Conservation (phyloP, 2,797 vertebrate species). For the Emydoidea blandingii region DNA sequence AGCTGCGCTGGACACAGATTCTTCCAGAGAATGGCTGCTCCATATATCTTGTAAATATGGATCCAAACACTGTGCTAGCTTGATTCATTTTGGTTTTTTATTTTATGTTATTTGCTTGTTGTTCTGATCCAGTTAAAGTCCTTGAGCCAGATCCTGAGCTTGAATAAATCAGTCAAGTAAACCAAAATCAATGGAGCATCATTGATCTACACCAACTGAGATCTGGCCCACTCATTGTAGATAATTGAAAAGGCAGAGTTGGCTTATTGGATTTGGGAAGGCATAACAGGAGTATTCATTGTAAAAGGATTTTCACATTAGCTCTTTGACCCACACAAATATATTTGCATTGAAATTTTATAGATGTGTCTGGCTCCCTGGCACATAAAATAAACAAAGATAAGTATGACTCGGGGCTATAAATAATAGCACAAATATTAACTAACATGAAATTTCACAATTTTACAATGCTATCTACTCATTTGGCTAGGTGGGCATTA, state of each 20-base stretch:
- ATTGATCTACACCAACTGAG: slow-evolving; percentile 34
- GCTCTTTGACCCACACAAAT: slow-evolving; percentile 27
- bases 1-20: neutral
- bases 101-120: slow-evolving; percentile 14
- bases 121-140: slow-evolving; percentile 51
- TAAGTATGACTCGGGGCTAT: neutral
- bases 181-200: slow-evolving; percentile 45
- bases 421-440: slow-evolving; percentile 21
- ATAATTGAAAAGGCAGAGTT: slow-evolving; percentile 28
- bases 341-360: slow-evolving; percentile 3
- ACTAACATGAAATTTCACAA: neutral
- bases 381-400: slow-evolving; percentile 19
- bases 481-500: neutral
- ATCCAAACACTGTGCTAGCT: neutral
- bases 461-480: neutral
- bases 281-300: neutral
- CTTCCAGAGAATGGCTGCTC: neutral
- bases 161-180: slow-evolving; percentile 37
- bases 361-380: neutral
- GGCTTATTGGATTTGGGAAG: neutral
- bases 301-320: slow-evolving; percentile 31
- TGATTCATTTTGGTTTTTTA: slow-evolving; percentile 41
- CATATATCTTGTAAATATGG: slow-evolving; percentile 20
- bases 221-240: slow-evolving; percentile 6
- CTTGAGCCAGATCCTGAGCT: slow-evolving; percentile 18